Percentiles rank a stretch among this genome's conserved stretches.
phyloP scores from a whole-genome alignment of 2,113 vertebrate genomes.

The Chaenogobius annularis region DNA sequence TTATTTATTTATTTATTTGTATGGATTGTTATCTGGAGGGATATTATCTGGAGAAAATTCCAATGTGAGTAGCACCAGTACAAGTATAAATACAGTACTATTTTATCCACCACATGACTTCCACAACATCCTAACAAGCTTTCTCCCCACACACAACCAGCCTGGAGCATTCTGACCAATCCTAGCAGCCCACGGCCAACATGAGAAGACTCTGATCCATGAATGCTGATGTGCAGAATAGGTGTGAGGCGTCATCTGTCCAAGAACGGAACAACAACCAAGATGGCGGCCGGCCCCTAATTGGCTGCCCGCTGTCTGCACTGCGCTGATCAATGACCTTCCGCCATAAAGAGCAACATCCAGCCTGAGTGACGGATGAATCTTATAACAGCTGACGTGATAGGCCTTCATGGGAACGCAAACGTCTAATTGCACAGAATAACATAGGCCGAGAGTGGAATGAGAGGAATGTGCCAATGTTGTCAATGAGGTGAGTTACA shows the following conservation, averaged over 20 bases:
- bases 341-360: conserved; percentile 58
- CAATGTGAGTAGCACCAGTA: not conserved
- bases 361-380: conserved; percentile 46
- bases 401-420: not conserved
- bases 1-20: too few relatives aligned
- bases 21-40: too few relatives aligned
- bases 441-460: not conserved
- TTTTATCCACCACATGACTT: conserved; percentile 28
- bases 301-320: conserved; percentile 67
- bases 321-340: conserved; percentile 66
- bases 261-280: conserved; percentile 39
- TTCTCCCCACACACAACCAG: conserved; percentile 45
- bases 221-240: conserved; percentile 40
- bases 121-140: conserved; percentile 55
- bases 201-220: conserved; percentile 37
- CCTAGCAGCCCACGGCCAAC: conserved; percentile 17
- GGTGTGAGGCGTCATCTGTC: conserved; percentile 32
- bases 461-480: not conserved
- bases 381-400: conserved; percentile 43
- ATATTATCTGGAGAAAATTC: not conserved
- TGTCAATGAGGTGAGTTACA: not conserved
- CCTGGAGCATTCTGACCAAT: conserved; percentile 9
- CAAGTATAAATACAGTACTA: not conserved
- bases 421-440: not conserved
- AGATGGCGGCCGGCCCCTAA: conserved; percentile 56